phyloP scores from a whole-genome alignment of 2,888 invertebrate species.

The Pristionchus mayeri region DNA sequence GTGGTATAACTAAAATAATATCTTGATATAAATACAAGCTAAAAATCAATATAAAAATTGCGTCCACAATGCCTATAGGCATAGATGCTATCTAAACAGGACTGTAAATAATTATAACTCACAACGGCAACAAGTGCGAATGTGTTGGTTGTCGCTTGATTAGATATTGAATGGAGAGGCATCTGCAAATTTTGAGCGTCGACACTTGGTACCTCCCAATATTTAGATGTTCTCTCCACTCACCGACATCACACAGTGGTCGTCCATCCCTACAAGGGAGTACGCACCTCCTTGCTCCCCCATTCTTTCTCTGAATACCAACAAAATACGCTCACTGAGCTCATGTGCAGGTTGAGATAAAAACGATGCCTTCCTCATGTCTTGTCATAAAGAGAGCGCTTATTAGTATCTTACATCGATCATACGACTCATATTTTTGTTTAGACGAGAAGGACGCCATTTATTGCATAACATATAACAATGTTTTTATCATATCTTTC shows the following conservation, averaged over 20 bases:
- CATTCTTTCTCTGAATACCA: background rate
- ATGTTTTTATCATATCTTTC: background rate
- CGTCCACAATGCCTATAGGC: too few species aligned
- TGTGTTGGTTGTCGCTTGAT: background rate
- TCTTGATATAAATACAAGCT: too few species aligned
- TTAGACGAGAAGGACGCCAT: background rate
- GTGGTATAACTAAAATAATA: too few species aligned
- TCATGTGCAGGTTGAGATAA: too few species aligned
- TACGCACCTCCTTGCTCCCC: background rate
- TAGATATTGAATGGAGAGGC: background rate
- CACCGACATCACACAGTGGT: background rate
- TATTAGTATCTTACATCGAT: slow-evolving; percentile 1
- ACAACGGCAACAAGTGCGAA: background rate
- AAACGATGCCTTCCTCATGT: too few species aligned
- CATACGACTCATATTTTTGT: background rate
- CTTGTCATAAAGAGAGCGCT: too few species aligned
- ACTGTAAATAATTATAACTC: background rate
- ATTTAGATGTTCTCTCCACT: too few species aligned
- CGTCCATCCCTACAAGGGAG: background rate
- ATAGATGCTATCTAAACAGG: too few species aligned
- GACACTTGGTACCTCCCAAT: too few species aligned
- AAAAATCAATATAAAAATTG: too few species aligned
- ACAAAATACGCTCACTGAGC: too few species aligned
- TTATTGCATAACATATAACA: background rate
- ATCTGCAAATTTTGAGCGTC: too few species aligned